Percentiles rank a stretch among this genome's conserved stretches.
Evolutionary conservation across 2,113 vertebrate species (phyloP).

Genomic region (Dipodomys stephensi): DNA sequence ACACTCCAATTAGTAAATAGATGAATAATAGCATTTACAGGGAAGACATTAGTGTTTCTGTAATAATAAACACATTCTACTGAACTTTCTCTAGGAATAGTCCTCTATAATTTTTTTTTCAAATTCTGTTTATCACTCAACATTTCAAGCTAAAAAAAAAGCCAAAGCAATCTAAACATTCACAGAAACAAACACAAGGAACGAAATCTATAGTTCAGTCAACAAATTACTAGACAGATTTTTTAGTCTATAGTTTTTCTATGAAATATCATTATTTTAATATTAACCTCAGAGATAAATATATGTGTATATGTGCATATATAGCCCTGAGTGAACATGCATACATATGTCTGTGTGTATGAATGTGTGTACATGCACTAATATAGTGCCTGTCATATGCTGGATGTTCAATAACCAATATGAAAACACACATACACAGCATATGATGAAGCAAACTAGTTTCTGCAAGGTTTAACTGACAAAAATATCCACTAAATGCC

Average conservation of each 20-base stretch:
- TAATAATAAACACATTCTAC: neutral
- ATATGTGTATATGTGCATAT: neutral
- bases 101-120: neutral
- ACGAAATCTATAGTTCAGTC: constrained; percentile 10
- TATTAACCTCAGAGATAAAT: neutral
- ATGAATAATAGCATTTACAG: neutral
- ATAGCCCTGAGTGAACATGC: neutral
- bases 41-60: neutral
- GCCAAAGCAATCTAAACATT: neutral
- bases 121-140: constrained; percentile 21
- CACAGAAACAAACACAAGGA: constrained; percentile 4
- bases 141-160: constrained; percentile 28
- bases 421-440: neutral
- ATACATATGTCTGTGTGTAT: neutral
- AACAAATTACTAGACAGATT: neutral
- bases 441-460: neutral
- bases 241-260: neutral
- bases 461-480: neutral
- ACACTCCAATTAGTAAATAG: neutral
- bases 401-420: neutral
- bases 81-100: constrained; percentile 17
- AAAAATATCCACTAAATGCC: neutral
- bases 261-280: neutral
- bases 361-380: neutral
- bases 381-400: neutral